These are phyloP conservation scores for Ciconia maguari DNA, from an alignment of 2,113 vertebrate species.

Conservation along the genomic window DNA sequence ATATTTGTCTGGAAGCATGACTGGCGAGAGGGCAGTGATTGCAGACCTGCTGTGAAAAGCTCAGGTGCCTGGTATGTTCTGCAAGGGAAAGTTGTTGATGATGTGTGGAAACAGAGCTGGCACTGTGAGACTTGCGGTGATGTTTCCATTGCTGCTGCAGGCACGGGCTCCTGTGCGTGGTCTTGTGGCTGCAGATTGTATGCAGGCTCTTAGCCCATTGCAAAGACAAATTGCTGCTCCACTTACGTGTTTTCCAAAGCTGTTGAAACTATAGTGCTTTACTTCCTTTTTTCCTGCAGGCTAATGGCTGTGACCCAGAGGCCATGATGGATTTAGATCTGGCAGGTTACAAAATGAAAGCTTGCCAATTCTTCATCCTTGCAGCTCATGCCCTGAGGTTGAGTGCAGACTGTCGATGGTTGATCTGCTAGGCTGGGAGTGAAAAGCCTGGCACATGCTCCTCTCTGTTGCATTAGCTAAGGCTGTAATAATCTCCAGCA, in stretches of 20 bases:
- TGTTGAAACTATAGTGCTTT: background rate
- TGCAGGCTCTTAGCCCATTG: background rate
- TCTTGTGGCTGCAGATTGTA: background rate
- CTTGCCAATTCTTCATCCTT: slow-evolving; percentile 2
- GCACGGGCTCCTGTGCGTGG: background rate
- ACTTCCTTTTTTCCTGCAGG: background rate
- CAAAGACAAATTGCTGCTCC: background rate
- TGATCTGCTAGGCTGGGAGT: background rate
- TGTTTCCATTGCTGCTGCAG: background rate
- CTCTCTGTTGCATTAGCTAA: background rate
- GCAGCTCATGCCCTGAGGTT: background rate
- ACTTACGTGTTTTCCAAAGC: background rate
- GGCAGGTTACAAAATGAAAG: background rate
- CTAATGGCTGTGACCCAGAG: slow-evolving; percentile 8
- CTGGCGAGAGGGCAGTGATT: background rate
- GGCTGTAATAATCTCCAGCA: background rate
- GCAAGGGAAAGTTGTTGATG: background rate
- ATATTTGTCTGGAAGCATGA: background rate
- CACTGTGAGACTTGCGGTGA: background rate
- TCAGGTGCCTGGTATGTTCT: background rate
- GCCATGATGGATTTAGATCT: slow-evolving; percentile 1
- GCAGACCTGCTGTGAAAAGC: background rate
- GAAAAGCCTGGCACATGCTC: background rate
- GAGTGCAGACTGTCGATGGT: background rate
- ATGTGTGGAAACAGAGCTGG: background rate